phyloP scores from a whole-genome alignment of 1,140 invertebrate species.

The Euura lappo region DNA sequence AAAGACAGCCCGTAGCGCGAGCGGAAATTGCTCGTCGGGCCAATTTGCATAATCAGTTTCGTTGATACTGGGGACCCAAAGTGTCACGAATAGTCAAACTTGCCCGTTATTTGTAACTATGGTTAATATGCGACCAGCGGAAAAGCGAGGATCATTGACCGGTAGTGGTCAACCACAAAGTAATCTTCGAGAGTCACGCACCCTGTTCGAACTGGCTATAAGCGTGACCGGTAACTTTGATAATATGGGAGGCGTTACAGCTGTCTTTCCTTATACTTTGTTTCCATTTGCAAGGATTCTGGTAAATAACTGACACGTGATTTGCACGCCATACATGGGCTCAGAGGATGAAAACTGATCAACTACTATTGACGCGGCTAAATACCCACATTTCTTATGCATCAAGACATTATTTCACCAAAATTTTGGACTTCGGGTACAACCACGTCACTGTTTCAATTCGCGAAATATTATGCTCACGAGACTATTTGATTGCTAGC shows the following conservation, averaged over 20 bases:
- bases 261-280: neutral
- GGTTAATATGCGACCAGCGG: neutral
- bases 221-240: slow-evolving; percentile 1
- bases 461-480: too few species aligned
- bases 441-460: too few species aligned
- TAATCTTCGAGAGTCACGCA: neutral
- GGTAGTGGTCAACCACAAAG: neutral
- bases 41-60: neutral
- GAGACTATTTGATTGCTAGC: too few species aligned
- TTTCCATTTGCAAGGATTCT: neutral
- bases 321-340: too few species aligned
- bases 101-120: neutral
- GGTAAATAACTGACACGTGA: too few species aligned
- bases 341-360: too few species aligned
- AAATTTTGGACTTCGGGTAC: too few species aligned
- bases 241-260: neutral
- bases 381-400: too few species aligned
- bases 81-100: neutral
- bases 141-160: neutral
- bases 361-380: too few species aligned
- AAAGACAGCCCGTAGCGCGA: neutral
- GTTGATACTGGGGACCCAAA: neutral
- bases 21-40: neutral
- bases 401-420: too few species aligned
- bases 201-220: neutral